phyloP scores from a whole-genome alignment of 2,113 vertebrate species.

The Anoura caudifer region DNA sequence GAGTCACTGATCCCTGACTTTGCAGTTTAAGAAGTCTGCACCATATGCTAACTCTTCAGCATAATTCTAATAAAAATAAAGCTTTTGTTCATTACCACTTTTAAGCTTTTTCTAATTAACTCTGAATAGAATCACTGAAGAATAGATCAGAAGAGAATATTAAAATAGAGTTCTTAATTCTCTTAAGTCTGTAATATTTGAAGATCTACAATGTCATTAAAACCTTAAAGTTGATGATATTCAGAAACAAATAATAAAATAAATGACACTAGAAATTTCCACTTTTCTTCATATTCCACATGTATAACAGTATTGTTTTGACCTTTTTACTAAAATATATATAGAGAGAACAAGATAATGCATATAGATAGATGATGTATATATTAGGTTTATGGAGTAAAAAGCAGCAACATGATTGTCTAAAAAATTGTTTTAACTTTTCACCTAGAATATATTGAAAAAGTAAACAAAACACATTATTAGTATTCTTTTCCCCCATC shows the following conservation, averaged over 20 bases:
- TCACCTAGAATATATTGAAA: neutral
- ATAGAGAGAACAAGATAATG: neutral
- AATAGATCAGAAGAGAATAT: constrained; percentile 71
- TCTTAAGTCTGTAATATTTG: constrained; percentile 57
- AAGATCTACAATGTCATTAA: constrained; percentile 51
- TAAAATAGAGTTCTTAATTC: constrained; percentile 68
- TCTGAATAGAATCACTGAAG: constrained; percentile 64
- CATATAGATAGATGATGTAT: neutral
- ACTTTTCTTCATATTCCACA: neutral
- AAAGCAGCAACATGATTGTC: neutral
- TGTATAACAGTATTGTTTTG: neutral
- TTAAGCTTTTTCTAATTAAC: constrained; percentile 74
- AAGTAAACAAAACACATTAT: neutral
- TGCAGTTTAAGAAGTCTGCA: constrained; percentile 46
- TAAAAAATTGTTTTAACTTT: neutral
- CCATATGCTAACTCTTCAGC: constrained; percentile 51
- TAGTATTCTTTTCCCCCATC: neutral
- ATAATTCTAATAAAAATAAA: constrained; percentile 70
- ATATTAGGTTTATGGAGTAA: neutral
- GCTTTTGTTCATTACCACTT: constrained; percentile 30
- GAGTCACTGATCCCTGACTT: constrained; percentile 32
- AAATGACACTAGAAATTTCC: neutral
- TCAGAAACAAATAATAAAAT: constrained; percentile 57
- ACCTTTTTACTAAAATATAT: neutral
- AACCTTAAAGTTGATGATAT: constrained; percentile 45